Conservation (phyloP, 1,140 invertebrate genomes). For the Archegozetes longisetosus region DNA sequence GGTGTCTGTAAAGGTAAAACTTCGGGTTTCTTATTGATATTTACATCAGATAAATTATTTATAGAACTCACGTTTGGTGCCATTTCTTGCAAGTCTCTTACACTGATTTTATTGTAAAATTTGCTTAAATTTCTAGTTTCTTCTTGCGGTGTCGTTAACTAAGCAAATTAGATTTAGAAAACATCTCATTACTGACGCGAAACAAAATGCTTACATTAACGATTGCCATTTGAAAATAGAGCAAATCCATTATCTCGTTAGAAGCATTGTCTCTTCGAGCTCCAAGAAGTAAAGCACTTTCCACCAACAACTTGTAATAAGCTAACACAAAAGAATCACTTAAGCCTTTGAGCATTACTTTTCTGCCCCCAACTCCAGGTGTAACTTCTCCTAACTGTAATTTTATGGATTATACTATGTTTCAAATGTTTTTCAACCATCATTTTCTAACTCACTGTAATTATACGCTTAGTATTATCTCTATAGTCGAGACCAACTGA, state of each 20-base stretch:
- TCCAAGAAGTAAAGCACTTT: constrained; percentile 70
- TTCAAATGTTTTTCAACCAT: background rate
- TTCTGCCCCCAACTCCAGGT: constrained; percentile 55
- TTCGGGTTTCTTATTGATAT: no score
- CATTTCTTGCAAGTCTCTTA: constrained; percentile 1
- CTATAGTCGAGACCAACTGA: constrained; percentile 72
- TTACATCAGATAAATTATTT: background rate
- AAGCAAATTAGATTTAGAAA: background rate
- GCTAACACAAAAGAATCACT: constrained; percentile 35
- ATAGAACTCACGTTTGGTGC: constrained; percentile 6
- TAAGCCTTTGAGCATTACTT: constrained; percentile 45
- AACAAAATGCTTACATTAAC: constrained; percentile 43
- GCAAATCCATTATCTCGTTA: constrained; percentile 36
- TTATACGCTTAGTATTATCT: constrained; percentile 56
- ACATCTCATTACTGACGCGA: background rate
- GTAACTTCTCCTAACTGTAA: constrained; percentile 73
- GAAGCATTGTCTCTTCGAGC: constrained; percentile 19
- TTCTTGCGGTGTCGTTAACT: constrained; percentile 11
- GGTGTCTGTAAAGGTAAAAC: background rate
- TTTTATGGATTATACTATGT: background rate
- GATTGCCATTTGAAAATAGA: constrained; percentile 54
- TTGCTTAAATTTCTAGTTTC: constrained; percentile 9
- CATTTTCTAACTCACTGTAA: constrained; percentile 52
- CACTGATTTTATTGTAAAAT: constrained; percentile 11
- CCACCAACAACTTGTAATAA: constrained; percentile 37